Evolutionary conservation across 92 coral and sea anemone species (phyloP).

Genomic region (Paramuricea clavata): DNA sequence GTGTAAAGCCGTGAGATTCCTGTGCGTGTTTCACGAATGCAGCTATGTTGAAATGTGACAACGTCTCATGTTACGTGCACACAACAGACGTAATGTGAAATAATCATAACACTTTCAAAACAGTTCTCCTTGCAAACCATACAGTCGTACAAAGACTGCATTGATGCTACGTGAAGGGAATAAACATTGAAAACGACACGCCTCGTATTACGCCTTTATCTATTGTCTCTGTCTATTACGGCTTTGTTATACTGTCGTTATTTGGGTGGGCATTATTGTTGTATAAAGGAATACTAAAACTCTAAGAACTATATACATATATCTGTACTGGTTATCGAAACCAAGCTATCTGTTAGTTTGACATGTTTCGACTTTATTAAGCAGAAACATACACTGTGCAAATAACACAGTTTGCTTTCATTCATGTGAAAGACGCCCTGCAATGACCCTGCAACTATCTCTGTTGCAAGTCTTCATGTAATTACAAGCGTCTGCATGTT

Average conservation of each 20-base stretch:
- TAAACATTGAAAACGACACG: not conserved
- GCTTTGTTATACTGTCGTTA: not conserved
- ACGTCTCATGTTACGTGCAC: constrained; percentile 3
- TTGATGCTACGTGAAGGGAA: not conserved
- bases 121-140: not conserved
- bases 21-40: constrained; percentile 6
- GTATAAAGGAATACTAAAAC: not conserved
- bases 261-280: not conserved
- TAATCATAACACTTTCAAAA: not conserved
- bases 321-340: not conserved
- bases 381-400: not conserved
- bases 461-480: not conserved
- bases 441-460: constrained; percentile 4
- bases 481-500: constrained; percentile 6
- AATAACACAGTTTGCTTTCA: constrained; percentile 1
- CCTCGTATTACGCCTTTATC: not conserved
- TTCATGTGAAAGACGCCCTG: not conserved
- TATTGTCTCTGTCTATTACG: not conserved
- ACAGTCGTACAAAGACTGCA: not conserved
- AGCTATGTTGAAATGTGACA: not conserved
- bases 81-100: not conserved
- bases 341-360: not conserved
- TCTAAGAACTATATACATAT: not conserved
- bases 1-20: not conserved
- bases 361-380: not conserved